Percentiles rank a stretch among this genome's conserved stretches.
Evolutionary conservation across 2,113 vertebrate genomes (phyloP).

Genomic region (Nanorana parkeri): DNA sequence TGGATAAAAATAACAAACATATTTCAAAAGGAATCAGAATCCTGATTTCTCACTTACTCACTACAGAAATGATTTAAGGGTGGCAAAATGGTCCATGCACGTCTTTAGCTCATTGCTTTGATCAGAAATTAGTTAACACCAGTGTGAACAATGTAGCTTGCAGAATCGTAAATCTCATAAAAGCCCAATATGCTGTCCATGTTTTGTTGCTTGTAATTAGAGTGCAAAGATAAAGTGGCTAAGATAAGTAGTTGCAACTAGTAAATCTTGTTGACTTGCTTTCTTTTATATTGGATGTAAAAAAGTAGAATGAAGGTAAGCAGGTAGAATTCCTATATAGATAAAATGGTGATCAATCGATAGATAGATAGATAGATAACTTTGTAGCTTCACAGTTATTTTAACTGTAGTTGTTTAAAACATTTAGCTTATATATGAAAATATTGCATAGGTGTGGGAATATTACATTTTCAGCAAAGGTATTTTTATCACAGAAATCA

Average conservation of each 20-base stretch:
- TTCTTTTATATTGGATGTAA: constrained; percentile 19
- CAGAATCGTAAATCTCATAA: constrained; percentile 33
- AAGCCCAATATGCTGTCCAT: constrained; percentile 40
- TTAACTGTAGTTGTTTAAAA: too few relatives aligned
- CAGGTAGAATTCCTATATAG: too few relatives aligned
- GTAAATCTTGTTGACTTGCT: constrained; percentile 25
- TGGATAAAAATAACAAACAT: constrained; percentile 70
- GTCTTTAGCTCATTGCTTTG: constrained; percentile 60
- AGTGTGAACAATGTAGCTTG: constrained; percentile 45
- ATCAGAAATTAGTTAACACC: constrained; percentile 53
- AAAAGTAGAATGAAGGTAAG: constrained; percentile 1
- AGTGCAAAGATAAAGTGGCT: constrained; percentile 48
- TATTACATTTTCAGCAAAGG: too few relatives aligned
- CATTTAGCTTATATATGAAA: too few relatives aligned
- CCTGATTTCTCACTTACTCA: constrained; percentile 60
- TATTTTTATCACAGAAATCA: too few relatives aligned
- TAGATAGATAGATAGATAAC: too few relatives aligned
- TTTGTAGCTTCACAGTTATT: too few relatives aligned
- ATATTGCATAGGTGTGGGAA: too few relatives aligned
- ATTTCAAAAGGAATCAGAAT: constrained; percentile 65
- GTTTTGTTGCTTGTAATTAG: constrained; percentile 46
- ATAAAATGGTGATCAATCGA: too few relatives aligned
- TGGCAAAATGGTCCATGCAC: constrained; percentile 54
- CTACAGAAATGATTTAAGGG: constrained; percentile 60
- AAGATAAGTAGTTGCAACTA: constrained; percentile 11